Evolutionary conservation across 2,113 vertebrate genomes (phyloP).

Genomic region (Neogale vison): DNA sequence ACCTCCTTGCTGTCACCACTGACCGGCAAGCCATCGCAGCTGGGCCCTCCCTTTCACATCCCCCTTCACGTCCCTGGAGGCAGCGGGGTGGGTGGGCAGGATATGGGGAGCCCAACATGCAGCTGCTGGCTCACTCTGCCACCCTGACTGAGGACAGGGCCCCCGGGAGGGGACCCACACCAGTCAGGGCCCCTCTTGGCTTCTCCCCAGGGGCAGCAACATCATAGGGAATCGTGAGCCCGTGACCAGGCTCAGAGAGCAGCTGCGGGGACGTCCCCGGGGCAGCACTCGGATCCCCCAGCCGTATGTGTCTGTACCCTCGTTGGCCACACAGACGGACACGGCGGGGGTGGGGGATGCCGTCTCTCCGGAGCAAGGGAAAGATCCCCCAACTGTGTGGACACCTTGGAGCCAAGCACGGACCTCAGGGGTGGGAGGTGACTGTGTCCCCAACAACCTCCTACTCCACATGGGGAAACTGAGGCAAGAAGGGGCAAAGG

Average conservation of each 20-base stretch:
- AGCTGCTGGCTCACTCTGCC: not conserved
- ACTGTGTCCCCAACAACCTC: not conserved
- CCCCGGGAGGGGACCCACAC: accelerated
- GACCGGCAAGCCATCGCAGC: too few relatives aligned
- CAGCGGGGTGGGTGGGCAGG: not conserved
- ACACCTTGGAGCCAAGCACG: not conserved
- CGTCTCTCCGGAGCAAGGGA: not conserved
- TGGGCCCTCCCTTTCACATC: too few relatives aligned
- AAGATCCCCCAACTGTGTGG: accelerated
- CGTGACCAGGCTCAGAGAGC: accelerated
- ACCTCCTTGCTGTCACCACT: not conserved
- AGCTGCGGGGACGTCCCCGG: not conserved
- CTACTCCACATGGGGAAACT: not conserved
- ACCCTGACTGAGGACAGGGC: too few relatives aligned
- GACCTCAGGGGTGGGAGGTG: not conserved
- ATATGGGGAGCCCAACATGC: accelerated
- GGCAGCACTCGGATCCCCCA: not conserved
- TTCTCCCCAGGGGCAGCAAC: accelerated
- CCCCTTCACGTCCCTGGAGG: not conserved
- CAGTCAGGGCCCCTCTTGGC: accelerated
- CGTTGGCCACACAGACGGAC: accelerated
- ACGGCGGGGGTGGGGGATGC: accelerated
- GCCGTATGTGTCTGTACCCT: not conserved
- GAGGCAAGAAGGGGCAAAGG: accelerated
- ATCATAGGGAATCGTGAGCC: not conserved